Evolutionary conservation across 92 coral and sea anemone genomes (phyloP).

Genomic region (Isaurus tuberculatus): DNA sequence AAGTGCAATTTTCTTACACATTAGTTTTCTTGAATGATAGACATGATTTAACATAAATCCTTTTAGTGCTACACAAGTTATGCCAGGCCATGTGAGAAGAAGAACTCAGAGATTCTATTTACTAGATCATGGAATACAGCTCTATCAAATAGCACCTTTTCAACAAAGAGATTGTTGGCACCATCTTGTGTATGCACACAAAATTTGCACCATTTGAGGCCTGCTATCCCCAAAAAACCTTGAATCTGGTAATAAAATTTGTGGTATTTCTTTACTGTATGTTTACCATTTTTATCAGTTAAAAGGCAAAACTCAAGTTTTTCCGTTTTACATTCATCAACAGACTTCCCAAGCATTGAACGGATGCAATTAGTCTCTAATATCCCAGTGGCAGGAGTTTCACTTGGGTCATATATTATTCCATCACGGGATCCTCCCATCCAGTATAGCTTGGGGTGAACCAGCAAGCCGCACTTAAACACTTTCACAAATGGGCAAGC

Average conservation of each 20-base stretch:
- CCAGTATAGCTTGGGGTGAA: neutral
- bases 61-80: neutral
- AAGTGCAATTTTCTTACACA: too few species aligned
- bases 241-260: too few species aligned
- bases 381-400: neutral
- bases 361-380: neutral
- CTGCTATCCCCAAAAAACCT: neutral
- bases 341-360: slow-evolving; percentile 1
- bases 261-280: too few species aligned
- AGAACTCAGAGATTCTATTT: neutral
- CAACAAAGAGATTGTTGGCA: neutral
- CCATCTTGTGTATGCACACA: neutral
- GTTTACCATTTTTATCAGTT: neutral
- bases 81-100: neutral
- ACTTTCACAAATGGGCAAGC: neutral
- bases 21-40: too few species aligned
- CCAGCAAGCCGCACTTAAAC: neutral
- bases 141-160: neutral
- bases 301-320: neutral
- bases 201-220: neutral
- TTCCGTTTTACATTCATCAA: neutral
- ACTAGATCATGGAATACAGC: neutral
- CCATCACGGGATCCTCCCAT: neutral
- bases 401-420: neutral
- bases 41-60: too few species aligned